These are phyloP conservation scores for Rapana venosa DNA, from an alignment of 2,888 invertebrate species.

Conservation along the genomic window DNA sequence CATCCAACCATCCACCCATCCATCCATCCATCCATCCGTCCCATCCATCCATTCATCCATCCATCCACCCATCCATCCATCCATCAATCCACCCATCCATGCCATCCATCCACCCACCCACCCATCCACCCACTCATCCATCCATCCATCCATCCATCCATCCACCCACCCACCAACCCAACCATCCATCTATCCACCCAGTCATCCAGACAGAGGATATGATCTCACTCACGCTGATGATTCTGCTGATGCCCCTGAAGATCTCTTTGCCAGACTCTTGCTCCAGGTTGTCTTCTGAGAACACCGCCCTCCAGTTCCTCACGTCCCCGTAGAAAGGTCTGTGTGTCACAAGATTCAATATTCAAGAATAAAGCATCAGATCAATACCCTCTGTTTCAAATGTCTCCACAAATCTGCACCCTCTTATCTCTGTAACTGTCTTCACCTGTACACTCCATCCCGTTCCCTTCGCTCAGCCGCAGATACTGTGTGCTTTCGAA, in stretches of 20 bases:
- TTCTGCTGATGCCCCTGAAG: slow-evolving; percentile 53
- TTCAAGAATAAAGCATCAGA: too few relatives aligned
- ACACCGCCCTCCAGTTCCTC: slow-evolving; percentile 57
- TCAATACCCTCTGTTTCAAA: too few relatives aligned
- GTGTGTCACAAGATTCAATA: background rate
- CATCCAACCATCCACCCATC: background rate
- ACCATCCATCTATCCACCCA: background rate
- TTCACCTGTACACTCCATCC: too few relatives aligned
- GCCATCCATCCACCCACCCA: too few relatives aligned
- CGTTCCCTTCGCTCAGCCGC: too few relatives aligned
- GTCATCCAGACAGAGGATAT: background rate
- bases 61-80: too few relatives aligned
- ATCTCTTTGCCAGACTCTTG: slow-evolving; percentile 54
- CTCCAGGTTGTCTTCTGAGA: slow-evolving; percentile 56
- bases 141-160: background rate
- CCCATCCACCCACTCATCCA: too few relatives aligned
- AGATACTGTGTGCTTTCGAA: too few relatives aligned
- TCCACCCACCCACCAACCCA: background rate
- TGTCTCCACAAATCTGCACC: too few relatives aligned
- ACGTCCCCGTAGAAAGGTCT: slow-evolving; percentile 58
- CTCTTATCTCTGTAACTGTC: too few relatives aligned
- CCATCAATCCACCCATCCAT: too few relatives aligned
- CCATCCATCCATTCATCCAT: background rate
- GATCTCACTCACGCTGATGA: slow-evolving; percentile 59
- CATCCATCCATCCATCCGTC: background rate